A percentile compares a stretch with the other conserved stretches of the same genome.
Evolutionary conservation across 2,888 invertebrate genomes (phyloP).

Genomic region (Eugnorisma glareosa): DNA sequence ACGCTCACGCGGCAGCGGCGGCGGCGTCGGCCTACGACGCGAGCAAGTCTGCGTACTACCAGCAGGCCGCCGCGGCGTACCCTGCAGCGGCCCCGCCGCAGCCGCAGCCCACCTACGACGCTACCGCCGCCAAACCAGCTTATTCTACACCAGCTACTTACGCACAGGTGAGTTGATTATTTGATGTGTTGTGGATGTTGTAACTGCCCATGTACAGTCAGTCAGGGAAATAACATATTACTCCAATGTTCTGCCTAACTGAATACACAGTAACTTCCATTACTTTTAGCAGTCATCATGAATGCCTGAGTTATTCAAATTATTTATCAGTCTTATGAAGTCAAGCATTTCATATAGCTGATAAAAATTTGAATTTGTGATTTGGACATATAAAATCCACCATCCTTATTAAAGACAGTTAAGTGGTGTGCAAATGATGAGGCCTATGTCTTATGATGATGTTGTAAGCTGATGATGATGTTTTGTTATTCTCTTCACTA

Average conservation of each 20-base stretch:
- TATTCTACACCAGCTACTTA: conserved; percentile 93
- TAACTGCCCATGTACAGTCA: neutral
- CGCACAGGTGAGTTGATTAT: conserved; percentile 88
- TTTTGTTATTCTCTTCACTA: neutral
- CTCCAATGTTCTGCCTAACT: neutral
- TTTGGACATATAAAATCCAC: neutral
- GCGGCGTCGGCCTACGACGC: conserved; percentile 94
- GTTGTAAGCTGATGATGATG: too few relatives aligned
- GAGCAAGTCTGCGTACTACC: conserved; percentile 96
- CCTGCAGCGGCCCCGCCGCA: conserved; percentile 91
- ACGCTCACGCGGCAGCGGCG: conserved; percentile 88
- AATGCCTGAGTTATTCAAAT: neutral
- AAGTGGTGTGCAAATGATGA: neutral
- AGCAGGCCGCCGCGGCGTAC: conserved; percentile 94
- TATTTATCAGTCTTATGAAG: neutral
- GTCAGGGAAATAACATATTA: neutral
- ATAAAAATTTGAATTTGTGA: neutral
- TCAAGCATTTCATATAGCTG: neutral
- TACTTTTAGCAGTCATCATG: neutral
- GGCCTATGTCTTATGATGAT: neutral
- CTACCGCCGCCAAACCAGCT: conserved; percentile 92
- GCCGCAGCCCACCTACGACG: conserved; percentile 91
- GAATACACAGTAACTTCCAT: neutral
- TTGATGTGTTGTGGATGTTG: conserved; percentile 5
- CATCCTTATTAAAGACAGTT: neutral